Conservation (phyloP, 2,113 vertebrate species). For the Hippocampus mohnikei region DNA sequence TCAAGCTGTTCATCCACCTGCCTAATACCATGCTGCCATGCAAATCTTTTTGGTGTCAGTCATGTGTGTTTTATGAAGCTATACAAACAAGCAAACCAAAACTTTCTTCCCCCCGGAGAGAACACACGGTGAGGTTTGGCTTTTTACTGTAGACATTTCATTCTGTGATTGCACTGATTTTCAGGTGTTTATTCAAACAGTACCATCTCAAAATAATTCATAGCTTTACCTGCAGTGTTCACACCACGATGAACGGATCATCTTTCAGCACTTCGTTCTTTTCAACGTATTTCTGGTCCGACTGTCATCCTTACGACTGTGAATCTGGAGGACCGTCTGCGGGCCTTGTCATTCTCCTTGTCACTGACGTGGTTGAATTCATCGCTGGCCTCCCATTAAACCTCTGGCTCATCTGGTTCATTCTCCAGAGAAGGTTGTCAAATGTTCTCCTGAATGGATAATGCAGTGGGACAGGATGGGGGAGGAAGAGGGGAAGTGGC, state of each 20-base stretch:
- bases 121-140: too few relatives aligned
- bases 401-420: constrained; percentile 15
- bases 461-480: not conserved
- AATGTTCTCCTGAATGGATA: too few relatives aligned
- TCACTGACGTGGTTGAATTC: not conserved
- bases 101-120: not conserved
- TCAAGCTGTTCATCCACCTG: not conserved
- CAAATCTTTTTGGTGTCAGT: not conserved
- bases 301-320: constrained; percentile 1
- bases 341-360: constrained; percentile 5
- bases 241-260: not conserved
- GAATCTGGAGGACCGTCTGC: not conserved
- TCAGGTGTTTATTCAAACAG: not conserved
- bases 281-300: not conserved
- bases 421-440: constrained; percentile 12
- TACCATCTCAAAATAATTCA: not conserved
- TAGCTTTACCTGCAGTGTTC: not conserved
- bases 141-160: not conserved
- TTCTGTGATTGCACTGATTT: not conserved
- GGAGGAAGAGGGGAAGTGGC: not conserved
- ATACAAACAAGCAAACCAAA: not conserved
- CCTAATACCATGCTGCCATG: not conserved
- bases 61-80: not conserved
- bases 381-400: not conserved
- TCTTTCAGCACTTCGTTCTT: not conserved